These are phyloP conservation scores for Pelecanus crispus DNA, from an alignment of 2,113 vertebrate genomes.

Conservation along the genomic window DNA sequence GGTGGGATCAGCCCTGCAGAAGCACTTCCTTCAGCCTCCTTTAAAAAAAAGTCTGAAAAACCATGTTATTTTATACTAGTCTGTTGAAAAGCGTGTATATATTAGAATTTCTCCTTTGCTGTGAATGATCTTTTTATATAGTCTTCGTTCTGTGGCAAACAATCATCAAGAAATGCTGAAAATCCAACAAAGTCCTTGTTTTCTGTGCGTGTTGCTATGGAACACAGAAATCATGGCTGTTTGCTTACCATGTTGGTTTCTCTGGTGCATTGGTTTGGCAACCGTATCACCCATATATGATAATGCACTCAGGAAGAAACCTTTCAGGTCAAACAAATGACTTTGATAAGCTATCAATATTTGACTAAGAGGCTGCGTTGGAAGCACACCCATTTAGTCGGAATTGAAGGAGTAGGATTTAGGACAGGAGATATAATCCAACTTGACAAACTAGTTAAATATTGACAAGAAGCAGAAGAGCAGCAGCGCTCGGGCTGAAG, in stretches of 20 bases:
- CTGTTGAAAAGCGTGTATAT: neutral
- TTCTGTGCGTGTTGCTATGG: neutral
- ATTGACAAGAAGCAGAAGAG: constrained; percentile 76
- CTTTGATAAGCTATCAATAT: constrained; percentile 42
- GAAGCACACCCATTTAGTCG: constrained; percentile 41
- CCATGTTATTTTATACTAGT: neutral
- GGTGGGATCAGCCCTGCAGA: neutral
- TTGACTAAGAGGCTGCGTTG: constrained; percentile 1
- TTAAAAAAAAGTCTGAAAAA: neutral
- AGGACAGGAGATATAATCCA: constrained; percentile 73
- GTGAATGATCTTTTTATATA: neutral
- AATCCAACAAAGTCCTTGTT: neutral
- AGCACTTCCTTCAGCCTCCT: neutral
- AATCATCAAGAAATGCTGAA: neutral
- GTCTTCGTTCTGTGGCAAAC: neutral
- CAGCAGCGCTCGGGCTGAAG: constrained; percentile 17
- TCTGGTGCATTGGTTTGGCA: neutral
- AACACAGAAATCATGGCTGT: neutral
- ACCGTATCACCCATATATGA: neutral
- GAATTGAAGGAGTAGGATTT: constrained; percentile 43
- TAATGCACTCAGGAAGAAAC: neutral
- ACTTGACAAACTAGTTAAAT: constrained; percentile 80
- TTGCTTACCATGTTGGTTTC: neutral
- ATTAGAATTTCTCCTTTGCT: neutral
- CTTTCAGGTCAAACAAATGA: neutral